Evolutionary conservation across 2,888 invertebrate species (phyloP).

Genomic region (Osmoderma eremita): DNA sequence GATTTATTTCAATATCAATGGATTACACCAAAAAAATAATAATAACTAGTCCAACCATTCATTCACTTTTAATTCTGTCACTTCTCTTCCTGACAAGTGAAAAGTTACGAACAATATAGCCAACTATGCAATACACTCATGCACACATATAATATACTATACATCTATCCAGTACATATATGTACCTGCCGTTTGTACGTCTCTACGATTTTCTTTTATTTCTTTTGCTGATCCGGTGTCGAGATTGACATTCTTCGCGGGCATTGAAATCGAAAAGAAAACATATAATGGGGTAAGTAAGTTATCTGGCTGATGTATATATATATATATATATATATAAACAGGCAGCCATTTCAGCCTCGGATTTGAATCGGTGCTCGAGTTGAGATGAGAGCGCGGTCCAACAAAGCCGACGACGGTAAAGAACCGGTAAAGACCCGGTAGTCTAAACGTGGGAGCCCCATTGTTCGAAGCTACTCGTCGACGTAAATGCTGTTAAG

Average conservation of each 20-base stretch:
- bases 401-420: constrained; percentile 48
- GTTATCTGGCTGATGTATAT: constrained; percentile 48
- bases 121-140: too few relatives aligned
- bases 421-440: constrained; percentile 48
- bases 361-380: constrained; percentile 51
- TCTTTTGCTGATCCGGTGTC: not conserved
- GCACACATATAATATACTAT: too few relatives aligned
- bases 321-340: constrained; percentile 42
- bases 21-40: not conserved
- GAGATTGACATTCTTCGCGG: constrained; percentile 45
- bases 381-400: constrained; percentile 51
- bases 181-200: too few relatives aligned
- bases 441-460: constrained; percentile 53
- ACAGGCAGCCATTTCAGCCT: constrained; percentile 48
- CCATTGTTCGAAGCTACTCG: constrained; percentile 51
- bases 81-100: too few relatives aligned
- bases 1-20: constrained; percentile 21
- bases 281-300: constrained; percentile 50
- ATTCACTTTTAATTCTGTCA: too few relatives aligned
- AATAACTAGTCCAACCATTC: too few relatives aligned
- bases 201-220: too few relatives aligned
- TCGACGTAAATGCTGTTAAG: constrained; percentile 51
- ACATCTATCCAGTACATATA: too few relatives aligned
- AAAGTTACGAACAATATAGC: too few relatives aligned
- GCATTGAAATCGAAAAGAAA: constrained; percentile 50